Evolutionary conservation across 2,797 vertebrate species (phyloP).

Genomic region (Ibycter americanus): DNA sequence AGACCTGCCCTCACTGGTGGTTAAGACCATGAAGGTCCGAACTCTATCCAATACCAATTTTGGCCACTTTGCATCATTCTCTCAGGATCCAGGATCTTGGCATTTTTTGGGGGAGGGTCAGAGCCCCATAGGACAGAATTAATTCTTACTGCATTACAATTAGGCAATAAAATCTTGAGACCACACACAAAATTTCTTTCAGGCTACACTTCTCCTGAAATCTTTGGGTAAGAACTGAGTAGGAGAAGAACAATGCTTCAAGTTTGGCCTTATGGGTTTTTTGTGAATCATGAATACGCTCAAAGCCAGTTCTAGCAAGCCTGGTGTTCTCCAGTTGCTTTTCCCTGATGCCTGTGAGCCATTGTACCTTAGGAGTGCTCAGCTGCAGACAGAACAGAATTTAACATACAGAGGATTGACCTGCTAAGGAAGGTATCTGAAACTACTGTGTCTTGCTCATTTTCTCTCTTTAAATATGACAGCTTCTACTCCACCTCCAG

Average conservation of each 20-base stretch:
- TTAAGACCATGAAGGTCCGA: neutral
- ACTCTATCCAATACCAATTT: neutral
- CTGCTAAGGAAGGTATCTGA: neutral
- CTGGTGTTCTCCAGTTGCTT: neutral
- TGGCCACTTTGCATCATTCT: constrained; percentile 11
- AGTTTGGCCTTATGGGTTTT: neutral
- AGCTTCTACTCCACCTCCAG: neutral
- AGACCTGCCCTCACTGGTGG: neutral
- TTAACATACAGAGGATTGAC: neutral
- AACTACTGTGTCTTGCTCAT: neutral
- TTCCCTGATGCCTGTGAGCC: neutral
- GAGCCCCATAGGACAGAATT: neutral
- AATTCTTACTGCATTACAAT: constrained; percentile 23
- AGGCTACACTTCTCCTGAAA: neutral
- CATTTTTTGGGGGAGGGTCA: neutral
- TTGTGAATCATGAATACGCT: neutral
- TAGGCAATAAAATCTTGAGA: constrained; percentile 32
- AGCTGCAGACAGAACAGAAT: neutral
- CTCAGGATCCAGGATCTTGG: neutral
- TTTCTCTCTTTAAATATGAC: neutral
- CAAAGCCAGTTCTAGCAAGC: neutral
- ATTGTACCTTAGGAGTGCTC: neutral
- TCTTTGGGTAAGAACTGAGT: neutral
- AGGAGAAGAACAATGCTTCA: neutral
- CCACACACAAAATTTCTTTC: constrained; percentile 39